Percentiles rank a stretch among this genome's conserved stretches.
Conservation (phyloP, 2,797 vertebrate species). For the Manis pentadactyla region DNA sequence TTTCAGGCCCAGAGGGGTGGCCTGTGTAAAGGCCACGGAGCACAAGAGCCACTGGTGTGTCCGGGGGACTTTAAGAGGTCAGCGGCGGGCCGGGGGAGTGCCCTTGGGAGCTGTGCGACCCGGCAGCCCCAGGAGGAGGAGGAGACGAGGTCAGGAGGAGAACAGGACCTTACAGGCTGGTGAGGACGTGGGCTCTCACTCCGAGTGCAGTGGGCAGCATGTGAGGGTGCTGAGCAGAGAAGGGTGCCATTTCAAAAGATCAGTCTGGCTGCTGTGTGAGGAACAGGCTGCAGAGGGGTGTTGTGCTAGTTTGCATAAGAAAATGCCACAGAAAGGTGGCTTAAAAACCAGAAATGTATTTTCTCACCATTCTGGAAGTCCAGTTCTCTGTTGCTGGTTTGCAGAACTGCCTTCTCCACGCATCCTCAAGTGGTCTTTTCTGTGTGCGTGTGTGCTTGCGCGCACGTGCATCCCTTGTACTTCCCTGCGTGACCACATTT, state of each 20-base stretch:
- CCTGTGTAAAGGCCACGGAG: neutral
- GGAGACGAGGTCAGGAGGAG: neutral
- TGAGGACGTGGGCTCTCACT: neutral
- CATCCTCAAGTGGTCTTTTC: neutral
- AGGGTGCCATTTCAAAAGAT: neutral
- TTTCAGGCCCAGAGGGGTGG: neutral
- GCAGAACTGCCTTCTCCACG: neutral
- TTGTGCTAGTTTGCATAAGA: neutral
- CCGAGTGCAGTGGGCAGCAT: neutral
- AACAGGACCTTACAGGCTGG: rapidly evolving
- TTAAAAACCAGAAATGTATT: neutral
- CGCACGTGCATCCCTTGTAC: neutral
- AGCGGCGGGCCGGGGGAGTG: neutral
- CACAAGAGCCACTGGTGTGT: neutral
- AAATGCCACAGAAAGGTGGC: neutral
- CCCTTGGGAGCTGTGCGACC: neutral
- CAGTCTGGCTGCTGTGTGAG: neutral
- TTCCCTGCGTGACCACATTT: neutral
- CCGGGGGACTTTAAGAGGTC: neutral
- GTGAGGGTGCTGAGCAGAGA: neutral
- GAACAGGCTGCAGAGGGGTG: neutral
- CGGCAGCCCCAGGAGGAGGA: too few species aligned
- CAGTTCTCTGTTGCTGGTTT: neutral
- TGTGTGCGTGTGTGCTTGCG: neutral
- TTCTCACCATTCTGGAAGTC: neutral